Base-by-base conservation (phyloP, 2,888 invertebrate genomes). In the Lithosia quadra region DNA sequence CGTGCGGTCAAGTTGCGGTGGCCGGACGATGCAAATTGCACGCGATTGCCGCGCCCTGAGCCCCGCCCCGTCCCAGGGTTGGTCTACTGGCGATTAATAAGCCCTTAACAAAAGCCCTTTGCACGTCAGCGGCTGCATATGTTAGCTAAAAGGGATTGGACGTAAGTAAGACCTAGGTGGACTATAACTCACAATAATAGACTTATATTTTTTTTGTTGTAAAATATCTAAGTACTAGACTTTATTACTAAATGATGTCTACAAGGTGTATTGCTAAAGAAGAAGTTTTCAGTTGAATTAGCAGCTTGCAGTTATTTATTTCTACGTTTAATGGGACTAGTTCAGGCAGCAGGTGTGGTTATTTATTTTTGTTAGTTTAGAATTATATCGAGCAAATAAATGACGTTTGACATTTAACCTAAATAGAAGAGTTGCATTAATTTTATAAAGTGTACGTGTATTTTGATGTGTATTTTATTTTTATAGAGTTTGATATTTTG, bases 21-120 rank as follows among this genome's bases (percentile, higher is more conserved):
- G 76, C 73, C 68, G 69, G 69, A 56, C 73, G 74, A 84, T 84
- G 84, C 84, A 82, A 81, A 79, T 83, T 76, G 83, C 82, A 77
- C 70, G 80, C 79, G 68, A 78, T 67, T 65, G 75, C 80, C 83
- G 82, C 80, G 80, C 80, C 82, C 69, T 62, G 18, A 5, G 75
- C 77, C 75, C 73, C 81, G 81, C 81, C 81, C 81, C 60, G 63
- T 56, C 73, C 28, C 74, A 73, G 78, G 80, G 80, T 78, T 80
- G 80, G 80, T 65, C 69, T 67, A 18, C 67, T 49, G 72, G 60
- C 82, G 63, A 78, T 82, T 81, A 78, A 80, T 76, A 80, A 69
- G 76, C 72, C 74, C 74, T 73, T 76, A 69, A 74, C 70, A 73
- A 81, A 81, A 58, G 61, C 70, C 75, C 71, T 79, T 70, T 63